Percentiles rank a stretch among this genome's conserved stretches.
phyloP scores from a whole-genome alignment of 2,888 invertebrate species.

The Argyresthia goedartella region DNA sequence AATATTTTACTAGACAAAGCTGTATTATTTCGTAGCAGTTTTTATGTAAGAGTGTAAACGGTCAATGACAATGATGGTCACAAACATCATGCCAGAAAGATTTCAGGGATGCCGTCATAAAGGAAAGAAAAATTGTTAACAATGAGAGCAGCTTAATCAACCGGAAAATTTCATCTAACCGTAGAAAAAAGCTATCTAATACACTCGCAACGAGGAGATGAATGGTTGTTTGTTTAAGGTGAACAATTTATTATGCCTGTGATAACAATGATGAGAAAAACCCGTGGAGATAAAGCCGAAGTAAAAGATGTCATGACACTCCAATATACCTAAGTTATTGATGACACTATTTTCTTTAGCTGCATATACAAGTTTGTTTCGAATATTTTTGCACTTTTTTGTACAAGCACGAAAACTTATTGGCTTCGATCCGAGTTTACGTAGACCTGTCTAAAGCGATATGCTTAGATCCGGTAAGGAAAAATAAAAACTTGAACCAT shows the following conservation, averaged over 20 bases:
- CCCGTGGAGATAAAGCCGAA: background rate
- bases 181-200: slow-evolving; percentile 12
- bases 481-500: too few relatives aligned
- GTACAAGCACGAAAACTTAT: background rate
- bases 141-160: too few relatives aligned
- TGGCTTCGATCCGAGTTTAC: background rate
- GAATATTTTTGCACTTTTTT: background rate
- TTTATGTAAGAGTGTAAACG: too few relatives aligned
- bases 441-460: background rate
- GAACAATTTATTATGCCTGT: slow-evolving; percentile 31
- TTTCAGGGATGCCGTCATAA: too few relatives aligned
- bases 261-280: slow-evolving; percentile 13
- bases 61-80: too few relatives aligned
- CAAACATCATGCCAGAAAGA: too few relatives aligned
- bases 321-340: background rate
- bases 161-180: too few relatives aligned
- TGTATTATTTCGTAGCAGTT: too few relatives aligned
- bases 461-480: too few relatives aligned
- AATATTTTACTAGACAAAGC: too few relatives aligned
- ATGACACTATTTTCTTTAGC: background rate
- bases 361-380: background rate
- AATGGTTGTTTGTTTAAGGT: slow-evolving; percentile 39
- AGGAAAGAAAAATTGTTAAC: too few relatives aligned
- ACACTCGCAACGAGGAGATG: slow-evolving; percentile 28
- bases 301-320: background rate